A percentile compares a stretch with the other conserved stretches of the same genome.
These are phyloP conservation scores for Hippocampus mohnikei DNA, from an alignment of 2,113 vertebrate species.

Conservation along the genomic window DNA sequence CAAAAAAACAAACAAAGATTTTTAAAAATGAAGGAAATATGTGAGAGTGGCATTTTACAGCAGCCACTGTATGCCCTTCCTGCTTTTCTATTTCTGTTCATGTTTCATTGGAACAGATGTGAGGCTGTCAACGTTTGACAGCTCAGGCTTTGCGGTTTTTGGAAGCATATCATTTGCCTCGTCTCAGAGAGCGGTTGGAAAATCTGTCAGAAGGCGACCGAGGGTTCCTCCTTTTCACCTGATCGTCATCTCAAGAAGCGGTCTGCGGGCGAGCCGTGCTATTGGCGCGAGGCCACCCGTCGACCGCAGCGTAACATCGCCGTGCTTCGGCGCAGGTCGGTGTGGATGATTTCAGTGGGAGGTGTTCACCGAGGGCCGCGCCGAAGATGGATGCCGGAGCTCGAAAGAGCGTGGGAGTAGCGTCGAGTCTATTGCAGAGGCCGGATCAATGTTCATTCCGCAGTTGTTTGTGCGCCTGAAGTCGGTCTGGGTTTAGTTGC, in stretches of 20 bases:
- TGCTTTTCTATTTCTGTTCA: too few relatives aligned
- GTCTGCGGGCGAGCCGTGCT: conserved; percentile 5
- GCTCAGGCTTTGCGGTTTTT: too few relatives aligned
- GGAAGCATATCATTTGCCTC: too few relatives aligned
- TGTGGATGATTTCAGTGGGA: conserved; percentile 34
- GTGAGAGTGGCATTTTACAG: too few relatives aligned
- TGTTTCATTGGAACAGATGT: too few relatives aligned
- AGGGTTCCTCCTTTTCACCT: conserved; percentile 22
- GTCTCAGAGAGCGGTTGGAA: too few relatives aligned
- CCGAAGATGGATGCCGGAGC: conserved; percentile 29
- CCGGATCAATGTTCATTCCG: conserved; percentile 25
- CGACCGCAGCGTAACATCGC: conserved; percentile 13
- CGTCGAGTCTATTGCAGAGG: conserved; percentile 19
- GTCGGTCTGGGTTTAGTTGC: neutral
- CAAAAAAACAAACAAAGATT: too few relatives aligned
- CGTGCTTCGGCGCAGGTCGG: conserved; percentile 36
- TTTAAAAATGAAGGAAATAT: too few relatives aligned
- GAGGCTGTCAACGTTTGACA: too few relatives aligned
- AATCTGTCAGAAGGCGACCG: conserved; percentile 21
- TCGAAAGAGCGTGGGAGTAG: conserved; percentile 16
- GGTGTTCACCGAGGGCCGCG: conserved; percentile 11
- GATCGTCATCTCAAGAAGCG: conserved; percentile 35
- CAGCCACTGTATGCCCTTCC: too few relatives aligned
- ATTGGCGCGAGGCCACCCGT: conserved; percentile 8
- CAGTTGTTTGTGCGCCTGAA: conserved; percentile 13